phyloP scores from a whole-genome alignment of 2,797 vertebrate species.

The Salarias fasciatus region DNA sequence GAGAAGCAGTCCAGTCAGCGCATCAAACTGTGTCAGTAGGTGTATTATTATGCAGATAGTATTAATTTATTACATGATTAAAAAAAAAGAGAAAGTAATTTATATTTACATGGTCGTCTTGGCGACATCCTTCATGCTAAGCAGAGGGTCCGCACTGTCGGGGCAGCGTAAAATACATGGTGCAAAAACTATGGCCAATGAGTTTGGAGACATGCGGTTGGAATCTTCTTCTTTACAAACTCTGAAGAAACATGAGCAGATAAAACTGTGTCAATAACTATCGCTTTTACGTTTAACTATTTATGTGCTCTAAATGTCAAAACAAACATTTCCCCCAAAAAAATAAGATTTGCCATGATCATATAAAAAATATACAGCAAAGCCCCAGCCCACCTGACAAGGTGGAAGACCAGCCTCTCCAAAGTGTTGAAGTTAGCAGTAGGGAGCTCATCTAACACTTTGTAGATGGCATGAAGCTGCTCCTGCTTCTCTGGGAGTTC shows the following conservation, averaged over 20 bases:
- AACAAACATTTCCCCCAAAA: too few relatives aligned
- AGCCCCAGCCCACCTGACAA: conserved; percentile 87
- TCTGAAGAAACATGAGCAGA: conserved; percentile 73
- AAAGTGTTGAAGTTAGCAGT: conserved; percentile 88
- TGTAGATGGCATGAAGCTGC: conserved; percentile 91
- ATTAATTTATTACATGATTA: background rate
- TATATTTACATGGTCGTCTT: conserved; percentile 93
- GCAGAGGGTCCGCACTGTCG: conserved; percentile 91
- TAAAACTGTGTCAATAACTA: background rate
- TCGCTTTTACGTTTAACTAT: background rate
- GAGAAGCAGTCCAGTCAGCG: too few relatives aligned
- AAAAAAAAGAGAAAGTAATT: background rate
- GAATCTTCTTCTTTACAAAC: conserved; percentile 92
- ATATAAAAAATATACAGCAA: background rate
- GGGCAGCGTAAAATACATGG: conserved; percentile 95
- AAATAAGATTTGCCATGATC: too few relatives aligned
- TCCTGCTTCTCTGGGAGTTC: conserved; percentile 95
- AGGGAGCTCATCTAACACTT: conserved; percentile 91
- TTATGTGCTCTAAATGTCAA: too few relatives aligned
- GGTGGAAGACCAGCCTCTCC: conserved; percentile 95
- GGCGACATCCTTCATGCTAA: conserved; percentile 98
- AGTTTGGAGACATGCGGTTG: conserved; percentile 97
- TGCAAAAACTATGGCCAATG: conserved; percentile 95
- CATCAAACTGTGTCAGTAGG: background rate
- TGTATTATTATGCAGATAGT: background rate